Conservation (phyloP, 1,140 invertebrate species). For the Zaprionus inermis region DNA sequence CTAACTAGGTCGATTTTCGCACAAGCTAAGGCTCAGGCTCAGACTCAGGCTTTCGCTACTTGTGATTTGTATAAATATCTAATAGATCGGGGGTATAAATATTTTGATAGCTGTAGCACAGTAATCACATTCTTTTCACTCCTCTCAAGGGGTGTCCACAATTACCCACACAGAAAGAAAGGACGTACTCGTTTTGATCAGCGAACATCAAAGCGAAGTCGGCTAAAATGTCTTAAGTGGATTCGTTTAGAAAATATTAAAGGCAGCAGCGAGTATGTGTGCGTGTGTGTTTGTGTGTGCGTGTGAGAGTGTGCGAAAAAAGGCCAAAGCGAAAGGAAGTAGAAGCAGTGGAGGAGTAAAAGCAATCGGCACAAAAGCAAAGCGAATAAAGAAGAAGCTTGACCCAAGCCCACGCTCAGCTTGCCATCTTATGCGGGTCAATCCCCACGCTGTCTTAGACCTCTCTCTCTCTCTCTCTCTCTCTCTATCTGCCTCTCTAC, state of each 20-base stretch:
- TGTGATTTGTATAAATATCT: not conserved
- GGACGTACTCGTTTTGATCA: conserved; percentile 45
- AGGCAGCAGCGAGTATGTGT: conserved; percentile 30
- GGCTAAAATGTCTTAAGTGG: conserved; percentile 60
- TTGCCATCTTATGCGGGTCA: conserved; percentile 20
- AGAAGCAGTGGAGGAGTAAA: conserved; percentile 5
- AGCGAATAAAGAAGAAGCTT: conserved; percentile 28
- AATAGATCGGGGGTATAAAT: not conserved
- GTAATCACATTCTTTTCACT: not conserved
- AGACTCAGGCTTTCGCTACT: too few species aligned
- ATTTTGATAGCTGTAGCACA: conserved; percentile 6
- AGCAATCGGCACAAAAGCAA: conserved; percentile 18
- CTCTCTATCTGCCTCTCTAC: not conserved
- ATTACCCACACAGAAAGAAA: conserved; percentile 35
- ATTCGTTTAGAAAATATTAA: conserved; percentile 70
- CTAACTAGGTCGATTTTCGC: not conserved
- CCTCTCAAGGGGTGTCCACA: not conserved
- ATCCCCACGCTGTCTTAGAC: not conserved
- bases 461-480: not conserved
- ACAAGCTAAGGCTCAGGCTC: too few species aligned
- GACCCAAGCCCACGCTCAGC: conserved; percentile 24
- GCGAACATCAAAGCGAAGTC: conserved; percentile 64
- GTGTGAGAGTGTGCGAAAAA: conserved; percentile 14
- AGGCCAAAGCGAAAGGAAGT: conserved; percentile 19
- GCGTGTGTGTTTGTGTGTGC: not conserved